Percentiles rank a stretch among this genome's conserved stretches.
phyloP scores from a whole-genome alignment of 2,888 invertebrate genomes.

The Hydraecia micacea region DNA sequence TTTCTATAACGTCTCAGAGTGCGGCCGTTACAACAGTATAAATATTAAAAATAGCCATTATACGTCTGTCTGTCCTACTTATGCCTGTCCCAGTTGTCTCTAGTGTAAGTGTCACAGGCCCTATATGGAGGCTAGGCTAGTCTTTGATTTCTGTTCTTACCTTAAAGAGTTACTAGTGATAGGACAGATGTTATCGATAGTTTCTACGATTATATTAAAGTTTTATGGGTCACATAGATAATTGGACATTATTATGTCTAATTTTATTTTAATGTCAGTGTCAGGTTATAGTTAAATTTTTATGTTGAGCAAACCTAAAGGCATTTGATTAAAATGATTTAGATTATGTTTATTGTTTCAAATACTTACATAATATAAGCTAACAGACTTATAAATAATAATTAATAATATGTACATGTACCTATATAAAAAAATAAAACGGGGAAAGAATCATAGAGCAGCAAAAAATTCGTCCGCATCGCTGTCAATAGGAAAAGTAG shows the following conservation, averaged over 20 bases:
- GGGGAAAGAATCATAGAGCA: too few relatives aligned
- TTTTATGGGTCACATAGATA: neutral
- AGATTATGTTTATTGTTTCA: too few relatives aligned
- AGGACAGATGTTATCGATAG: conserved; percentile 37
- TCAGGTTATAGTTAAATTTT: too few relatives aligned
- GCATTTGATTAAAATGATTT: neutral
- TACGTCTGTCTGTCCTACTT: conserved; percentile 52
- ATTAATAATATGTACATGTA: too few relatives aligned
- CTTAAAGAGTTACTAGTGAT: conserved; percentile 57
- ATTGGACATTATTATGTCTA: neutral
- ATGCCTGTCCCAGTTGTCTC: conserved; percentile 44
- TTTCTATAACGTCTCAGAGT: neutral
- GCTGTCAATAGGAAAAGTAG: too few relatives aligned
- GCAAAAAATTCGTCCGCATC: too few relatives aligned
- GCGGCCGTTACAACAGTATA: neutral
- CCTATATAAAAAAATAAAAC: too few relatives aligned
- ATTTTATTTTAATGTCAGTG: neutral
- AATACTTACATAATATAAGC: too few relatives aligned
- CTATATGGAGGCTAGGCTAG: conserved; percentile 54
- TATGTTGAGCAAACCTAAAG: too few relatives aligned
- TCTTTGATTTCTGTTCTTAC: conserved; percentile 64
- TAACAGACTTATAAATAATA: too few relatives aligned
- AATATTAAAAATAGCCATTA: conserved; percentile 53
- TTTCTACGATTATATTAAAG: conserved; percentile 17
- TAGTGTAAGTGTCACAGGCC: conserved; percentile 63